These are phyloP conservation scores for Glossophaga mutica DNA, from an alignment of 2,797 vertebrate genomes.

Conservation along the genomic window DNA sequence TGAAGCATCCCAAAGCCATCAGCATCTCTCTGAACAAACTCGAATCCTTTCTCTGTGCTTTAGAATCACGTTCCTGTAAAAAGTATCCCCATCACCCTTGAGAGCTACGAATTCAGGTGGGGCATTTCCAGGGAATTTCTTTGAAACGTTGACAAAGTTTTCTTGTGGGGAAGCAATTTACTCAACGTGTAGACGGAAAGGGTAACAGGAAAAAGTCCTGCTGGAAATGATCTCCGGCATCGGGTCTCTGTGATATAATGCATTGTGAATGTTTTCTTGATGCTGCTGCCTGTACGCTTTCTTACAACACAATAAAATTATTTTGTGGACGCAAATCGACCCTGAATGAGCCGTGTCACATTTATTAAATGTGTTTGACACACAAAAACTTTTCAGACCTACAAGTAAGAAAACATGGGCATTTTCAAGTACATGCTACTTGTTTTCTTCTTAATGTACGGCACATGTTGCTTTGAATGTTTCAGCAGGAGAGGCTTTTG, in stretches of 20 bases:
- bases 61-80: constrained; percentile 54
- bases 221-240: constrained; percentile 76
- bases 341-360: constrained; percentile 71
- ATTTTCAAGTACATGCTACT: background rate
- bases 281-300: constrained; percentile 86
- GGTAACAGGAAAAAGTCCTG: constrained; percentile 65
- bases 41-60: constrained; percentile 62
- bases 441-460: background rate
- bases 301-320: constrained; percentile 86
- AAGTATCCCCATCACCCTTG: constrained; percentile 52
- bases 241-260: constrained; percentile 81
- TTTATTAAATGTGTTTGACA: constrained; percentile 74
- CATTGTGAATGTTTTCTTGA: constrained; percentile 84
- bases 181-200: constrained; percentile 16
- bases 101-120: constrained; percentile 36
- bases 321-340: constrained; percentile 84
- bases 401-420: background rate
- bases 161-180: constrained; percentile 62
- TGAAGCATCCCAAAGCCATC: constrained; percentile 50
- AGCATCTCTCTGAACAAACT: constrained; percentile 52
- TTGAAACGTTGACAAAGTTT: constrained; percentile 65
- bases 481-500: background rate
- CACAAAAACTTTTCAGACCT: background rate
- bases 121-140: constrained; percentile 56
- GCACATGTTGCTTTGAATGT: background rate